Conservation (phyloP, 2,113 vertebrate genomes). For the Callipepla californica region DNA sequence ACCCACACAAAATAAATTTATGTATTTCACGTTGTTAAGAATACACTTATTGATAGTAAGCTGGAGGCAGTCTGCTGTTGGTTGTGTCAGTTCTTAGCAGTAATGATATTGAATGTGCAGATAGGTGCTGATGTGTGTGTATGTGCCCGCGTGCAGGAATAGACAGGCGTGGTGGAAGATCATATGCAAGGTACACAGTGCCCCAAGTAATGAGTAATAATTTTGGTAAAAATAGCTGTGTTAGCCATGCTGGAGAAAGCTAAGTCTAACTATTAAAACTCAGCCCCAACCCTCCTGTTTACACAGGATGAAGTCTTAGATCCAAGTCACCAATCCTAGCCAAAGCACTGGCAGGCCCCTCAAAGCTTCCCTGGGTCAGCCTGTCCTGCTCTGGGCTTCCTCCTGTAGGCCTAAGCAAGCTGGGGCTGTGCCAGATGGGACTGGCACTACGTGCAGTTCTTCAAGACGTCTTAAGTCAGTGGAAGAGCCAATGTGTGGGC, state of each 20-base stretch:
- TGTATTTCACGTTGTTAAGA: not conserved
- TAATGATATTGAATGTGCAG: not conserved
- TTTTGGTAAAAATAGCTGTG: not conserved
- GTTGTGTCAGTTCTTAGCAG: not conserved
- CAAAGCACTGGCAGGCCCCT: not conserved
- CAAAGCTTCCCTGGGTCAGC: fast-evolving
- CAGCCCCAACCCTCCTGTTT: not conserved
- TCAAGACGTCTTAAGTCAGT: not conserved
- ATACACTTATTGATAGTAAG: not conserved
- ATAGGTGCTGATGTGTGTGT: not conserved
- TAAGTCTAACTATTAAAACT: not conserved
- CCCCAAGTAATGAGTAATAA: not conserved
- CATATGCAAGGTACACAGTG: not conserved
- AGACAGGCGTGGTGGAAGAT: not conserved
- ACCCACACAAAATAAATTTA: not conserved
- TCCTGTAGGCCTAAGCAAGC: not conserved
- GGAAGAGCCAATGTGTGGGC: not conserved
- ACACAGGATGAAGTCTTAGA: not conserved
- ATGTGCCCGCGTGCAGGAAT: not conserved
- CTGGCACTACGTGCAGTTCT: too few species aligned
- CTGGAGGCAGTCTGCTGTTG: not conserved
- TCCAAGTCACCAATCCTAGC: too few species aligned
- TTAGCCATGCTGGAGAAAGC: not conserved
- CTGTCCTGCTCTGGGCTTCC: not conserved
- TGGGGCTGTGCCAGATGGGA: not conserved